Percentiles rank a stretch among this genome's conserved stretches.
Conservation (phyloP, 2,888 invertebrate species). For the Hydraecia micacea region DNA sequence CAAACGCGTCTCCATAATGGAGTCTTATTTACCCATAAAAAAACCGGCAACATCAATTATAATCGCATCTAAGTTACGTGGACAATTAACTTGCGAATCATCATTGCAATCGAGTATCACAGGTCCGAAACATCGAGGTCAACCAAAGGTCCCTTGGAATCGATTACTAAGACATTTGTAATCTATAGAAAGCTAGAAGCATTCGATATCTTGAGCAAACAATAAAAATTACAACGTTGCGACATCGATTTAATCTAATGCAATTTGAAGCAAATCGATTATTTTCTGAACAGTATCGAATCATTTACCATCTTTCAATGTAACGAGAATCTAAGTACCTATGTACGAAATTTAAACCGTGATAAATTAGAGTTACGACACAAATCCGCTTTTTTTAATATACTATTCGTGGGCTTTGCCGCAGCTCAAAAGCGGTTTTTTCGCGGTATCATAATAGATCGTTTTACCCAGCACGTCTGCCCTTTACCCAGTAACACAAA, state of each 20-base stretch:
- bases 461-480: slow-evolving; percentile 77
- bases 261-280: slow-evolving; percentile 67
- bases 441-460: slow-evolving; percentile 71
- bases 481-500: slow-evolving; percentile 89
- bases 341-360: slow-evolving; percentile 53
- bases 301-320: slow-evolving; percentile 61
- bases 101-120: slow-evolving; percentile 31
- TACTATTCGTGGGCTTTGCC: slow-evolving; percentile 15
- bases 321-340: slow-evolving; percentile 44
- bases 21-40: slow-evolving; percentile 36
- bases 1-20: slow-evolving; percentile 15
- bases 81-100: slow-evolving; percentile 45
- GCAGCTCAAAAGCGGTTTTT: slow-evolving; percentile 64
- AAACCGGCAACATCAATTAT: slow-evolving; percentile 46
- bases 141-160: slow-evolving; percentile 51
- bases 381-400: slow-evolving; percentile 29
- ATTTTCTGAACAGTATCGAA: slow-evolving; percentile 61
- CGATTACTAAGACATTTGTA: slow-evolving; percentile 55
- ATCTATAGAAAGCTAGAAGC: slow-evolving; percentile 53
- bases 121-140: slow-evolving; percentile 54
- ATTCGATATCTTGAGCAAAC: slow-evolving; percentile 50
- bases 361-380: slow-evolving; percentile 57
- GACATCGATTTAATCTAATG: slow-evolving; percentile 60
- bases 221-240: slow-evolving; percentile 53
- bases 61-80: slow-evolving; percentile 50